These are phyloP conservation scores for Hydrochoerus hydrochaeris DNA, from an alignment of 2,113 vertebrate species.

Conservation along the genomic window DNA sequence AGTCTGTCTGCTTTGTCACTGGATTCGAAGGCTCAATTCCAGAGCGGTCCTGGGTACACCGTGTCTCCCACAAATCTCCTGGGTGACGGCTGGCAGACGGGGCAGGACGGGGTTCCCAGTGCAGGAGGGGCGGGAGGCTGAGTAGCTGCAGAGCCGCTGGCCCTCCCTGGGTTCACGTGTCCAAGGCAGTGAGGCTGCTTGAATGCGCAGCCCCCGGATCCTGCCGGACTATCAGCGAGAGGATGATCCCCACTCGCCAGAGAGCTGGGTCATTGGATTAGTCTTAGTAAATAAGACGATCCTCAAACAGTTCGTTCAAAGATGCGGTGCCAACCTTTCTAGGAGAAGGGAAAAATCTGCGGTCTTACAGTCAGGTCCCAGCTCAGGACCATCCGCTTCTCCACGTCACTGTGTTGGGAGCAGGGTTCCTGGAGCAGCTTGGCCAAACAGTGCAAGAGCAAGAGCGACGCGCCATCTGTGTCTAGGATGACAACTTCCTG, in stretches of 20 bases:
- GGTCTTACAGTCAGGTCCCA: background rate
- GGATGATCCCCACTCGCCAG: background rate
- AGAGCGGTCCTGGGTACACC: constrained; percentile 38
- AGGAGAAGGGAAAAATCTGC: background rate
- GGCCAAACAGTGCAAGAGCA: background rate
- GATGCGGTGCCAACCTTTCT: background rate
- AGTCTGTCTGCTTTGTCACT: constrained; percentile 73
- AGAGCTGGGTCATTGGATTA: background rate
- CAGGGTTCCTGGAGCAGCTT: background rate
- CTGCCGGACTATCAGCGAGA: fast-evolving
- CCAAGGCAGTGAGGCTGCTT: background rate
- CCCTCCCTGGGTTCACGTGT: background rate
- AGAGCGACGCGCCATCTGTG: background rate
- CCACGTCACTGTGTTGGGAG: background rate
- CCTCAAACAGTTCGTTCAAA: constrained; percentile 11
- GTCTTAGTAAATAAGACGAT: background rate
- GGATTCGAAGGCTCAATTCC: constrained; percentile 81
- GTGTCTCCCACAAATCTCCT: constrained; percentile 68
- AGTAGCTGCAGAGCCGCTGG: background rate
- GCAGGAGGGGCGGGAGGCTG: constrained; percentile 36
- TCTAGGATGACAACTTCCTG: background rate
- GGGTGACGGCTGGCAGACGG: constrained; percentile 59
- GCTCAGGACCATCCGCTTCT: background rate
- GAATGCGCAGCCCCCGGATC: background rate
- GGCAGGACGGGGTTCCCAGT: constrained; percentile 47